These are phyloP conservation scores for Macropus fuliginosus DNA, from an alignment of 2,797 vertebrate species.

Conservation along the genomic window DNA sequence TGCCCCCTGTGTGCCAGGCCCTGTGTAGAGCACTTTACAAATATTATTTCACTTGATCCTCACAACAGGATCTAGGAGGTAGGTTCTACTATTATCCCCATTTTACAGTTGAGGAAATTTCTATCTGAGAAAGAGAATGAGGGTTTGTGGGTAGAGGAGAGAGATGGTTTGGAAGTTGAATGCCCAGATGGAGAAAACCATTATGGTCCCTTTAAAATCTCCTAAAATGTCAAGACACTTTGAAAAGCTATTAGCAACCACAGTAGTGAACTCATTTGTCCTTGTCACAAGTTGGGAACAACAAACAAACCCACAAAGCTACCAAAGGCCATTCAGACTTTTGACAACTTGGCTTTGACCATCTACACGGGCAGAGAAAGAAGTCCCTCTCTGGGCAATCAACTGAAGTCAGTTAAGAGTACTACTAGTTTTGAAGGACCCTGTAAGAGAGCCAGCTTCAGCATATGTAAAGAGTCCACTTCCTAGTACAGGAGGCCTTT, in stretches of 20 bases:
- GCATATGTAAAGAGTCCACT: neutral
- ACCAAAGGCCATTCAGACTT: neutral
- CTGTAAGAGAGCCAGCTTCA: fast-evolving
- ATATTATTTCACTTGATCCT: too few relatives aligned
- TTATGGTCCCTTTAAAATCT: conserved; percentile 16
- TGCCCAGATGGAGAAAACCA: neutral
- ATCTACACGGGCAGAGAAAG: neutral
- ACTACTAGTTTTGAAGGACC: neutral
- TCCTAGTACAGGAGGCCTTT: neutral
- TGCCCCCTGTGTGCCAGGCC: neutral
- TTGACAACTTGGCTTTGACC: neutral
- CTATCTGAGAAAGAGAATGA: neutral
- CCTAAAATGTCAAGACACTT: neutral
- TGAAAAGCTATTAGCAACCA: neutral
- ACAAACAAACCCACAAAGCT: neutral
- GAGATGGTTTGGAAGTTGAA: neutral
- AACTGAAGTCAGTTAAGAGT: neutral
- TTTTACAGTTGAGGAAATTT: neutral
- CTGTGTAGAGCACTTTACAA: too few relatives aligned
- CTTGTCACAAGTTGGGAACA: conserved; percentile 1
- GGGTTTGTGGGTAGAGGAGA: neutral
- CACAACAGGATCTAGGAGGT: too few relatives aligned
- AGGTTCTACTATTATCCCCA: too few relatives aligned
- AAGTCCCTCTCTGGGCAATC: neutral
- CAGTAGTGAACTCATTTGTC: fast-evolving